Base-by-base conservation (phyloP, 1,140 invertebrate species). In the Cyrtorhinus lividipennis region DNA sequence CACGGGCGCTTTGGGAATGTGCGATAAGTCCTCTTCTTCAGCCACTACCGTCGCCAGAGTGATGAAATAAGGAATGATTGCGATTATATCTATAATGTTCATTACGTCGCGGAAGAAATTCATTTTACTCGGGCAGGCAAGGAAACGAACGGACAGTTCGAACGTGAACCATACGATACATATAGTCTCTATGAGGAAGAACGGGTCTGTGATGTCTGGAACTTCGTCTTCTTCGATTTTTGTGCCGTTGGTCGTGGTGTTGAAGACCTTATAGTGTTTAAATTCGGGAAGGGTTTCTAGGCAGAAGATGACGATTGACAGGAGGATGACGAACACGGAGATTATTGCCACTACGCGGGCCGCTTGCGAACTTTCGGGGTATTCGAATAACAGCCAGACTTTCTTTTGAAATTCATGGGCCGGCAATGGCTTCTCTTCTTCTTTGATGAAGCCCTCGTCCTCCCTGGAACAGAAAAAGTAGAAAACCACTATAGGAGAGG, bases 291-390 rank as follows among this genome's bases (percentile, higher is more conserved):
- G 83, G 70, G 96, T 99, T 79, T 99, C 96, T 78, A 98, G 82
- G 80, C 96, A 99, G 82, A 99, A 99, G 76, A 98, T 98, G 75
- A 99, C 94, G 79, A 99, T 99, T 71, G 95, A 98, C 67, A 99
- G 83, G 67, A 95, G 84, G 77, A 99, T 99, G 73, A 99, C 93
- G 79, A 96, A 89, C 71, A 99, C 95, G 71, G 95, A 98, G 75
- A 99, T 96, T 78, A 99, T 98, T 74, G 97, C 97, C 76, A 99
- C 92, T 69, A 99, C 87, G 70, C 96, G 85, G 70, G 97, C 97
- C 71, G 91, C 91, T 77, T 97, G 93, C 70, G 95, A 98, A 77
- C 92, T 96, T 81, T 99, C 96, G 66, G 96, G 95, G 80, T 98
- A 98, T 80, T 99, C 95, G 81, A 99, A 98, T 72, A 98, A 80